A percentile compares a stretch with the other conserved stretches of the same genome.
Conservation (phyloP, 2,113 vertebrate genomes). For the Aldabrachelys gigantea region DNA sequence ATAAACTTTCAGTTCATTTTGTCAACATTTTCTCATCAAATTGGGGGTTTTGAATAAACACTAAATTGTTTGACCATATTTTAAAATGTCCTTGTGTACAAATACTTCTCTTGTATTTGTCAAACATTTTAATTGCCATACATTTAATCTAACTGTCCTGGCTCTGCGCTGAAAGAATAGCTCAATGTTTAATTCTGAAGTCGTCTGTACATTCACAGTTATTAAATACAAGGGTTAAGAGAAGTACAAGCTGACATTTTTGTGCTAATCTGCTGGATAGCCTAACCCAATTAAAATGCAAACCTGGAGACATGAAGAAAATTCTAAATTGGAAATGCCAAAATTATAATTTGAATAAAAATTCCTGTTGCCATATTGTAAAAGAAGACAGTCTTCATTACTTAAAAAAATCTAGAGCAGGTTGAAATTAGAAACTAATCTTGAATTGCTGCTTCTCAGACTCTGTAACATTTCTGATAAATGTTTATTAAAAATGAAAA, state of each 20-base stretch:
- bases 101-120: constrained; percentile 48
- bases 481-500: constrained; percentile 16
- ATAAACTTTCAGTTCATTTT: constrained; percentile 55
- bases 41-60: constrained; percentile 51
- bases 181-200: background rate
- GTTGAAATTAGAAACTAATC: constrained; percentile 50
- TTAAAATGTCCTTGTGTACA: constrained; percentile 50
- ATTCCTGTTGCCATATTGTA: constrained; percentile 11
- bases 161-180: background rate
- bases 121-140: constrained; percentile 8
- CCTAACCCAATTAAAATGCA: constrained; percentile 54
- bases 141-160: constrained; percentile 11
- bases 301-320: constrained; percentile 12
- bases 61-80: constrained; percentile 58
- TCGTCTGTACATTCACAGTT: background rate
- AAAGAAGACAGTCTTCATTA: constrained; percentile 50
- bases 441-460: constrained; percentile 18
- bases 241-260: constrained; percentile 27
- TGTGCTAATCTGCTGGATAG: constrained; percentile 32
- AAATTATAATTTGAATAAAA: constrained; percentile 57
- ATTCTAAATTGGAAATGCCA: constrained; percentile 50
- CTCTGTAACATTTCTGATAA: background rate
- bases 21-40: constrained; percentile 65
- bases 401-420: constrained; percentile 1
- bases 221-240: constrained; percentile 34